These are phyloP conservation scores for Apantesis nais DNA, from an alignment of 2,888 invertebrate genomes.

Conservation along the genomic window DNA sequence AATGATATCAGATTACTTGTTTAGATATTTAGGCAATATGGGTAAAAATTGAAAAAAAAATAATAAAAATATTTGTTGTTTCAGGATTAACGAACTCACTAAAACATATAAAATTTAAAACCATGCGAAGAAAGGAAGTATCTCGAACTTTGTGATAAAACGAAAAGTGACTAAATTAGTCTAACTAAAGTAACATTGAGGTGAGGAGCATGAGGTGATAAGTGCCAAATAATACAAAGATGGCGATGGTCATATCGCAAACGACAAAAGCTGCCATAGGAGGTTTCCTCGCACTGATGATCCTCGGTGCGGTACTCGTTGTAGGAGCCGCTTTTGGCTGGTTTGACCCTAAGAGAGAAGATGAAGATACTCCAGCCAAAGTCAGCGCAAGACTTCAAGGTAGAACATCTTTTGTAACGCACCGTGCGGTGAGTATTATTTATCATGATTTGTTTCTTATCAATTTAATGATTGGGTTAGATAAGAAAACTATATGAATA, in stretches of 20 bases:
- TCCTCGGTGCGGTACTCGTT: constrained; percentile 77
- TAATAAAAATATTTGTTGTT: constrained; percentile 20
- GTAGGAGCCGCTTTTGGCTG: constrained; percentile 80
- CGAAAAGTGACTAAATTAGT: constrained; percentile 37
- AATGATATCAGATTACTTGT: background rate
- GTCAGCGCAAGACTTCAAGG: constrained; percentile 79
- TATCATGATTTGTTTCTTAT: background rate
- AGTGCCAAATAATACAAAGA: constrained; percentile 69
- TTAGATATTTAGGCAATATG: background rate
- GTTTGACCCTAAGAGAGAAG: constrained; percentile 78
- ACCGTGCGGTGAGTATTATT: constrained; percentile 75
- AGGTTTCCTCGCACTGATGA: constrained; percentile 78
- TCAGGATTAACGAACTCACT: constrained; percentile 25
- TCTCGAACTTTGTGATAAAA: constrained; percentile 36
- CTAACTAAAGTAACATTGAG: too few species aligned
- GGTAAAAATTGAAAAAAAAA: background rate
- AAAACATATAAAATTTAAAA: constrained; percentile 26
- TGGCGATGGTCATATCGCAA: constrained; percentile 84
- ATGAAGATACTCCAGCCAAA: constrained; percentile 79
- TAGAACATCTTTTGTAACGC: constrained; percentile 78
- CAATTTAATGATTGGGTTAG: too few species aligned
- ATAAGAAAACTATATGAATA: too few species aligned
- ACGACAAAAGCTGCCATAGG: constrained; percentile 81
- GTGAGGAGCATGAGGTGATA: constrained; percentile 78
- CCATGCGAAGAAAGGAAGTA: constrained; percentile 16